Conservation (phyloP, 1,140 invertebrate genomes). For the Onthophagus taurus region DNA sequence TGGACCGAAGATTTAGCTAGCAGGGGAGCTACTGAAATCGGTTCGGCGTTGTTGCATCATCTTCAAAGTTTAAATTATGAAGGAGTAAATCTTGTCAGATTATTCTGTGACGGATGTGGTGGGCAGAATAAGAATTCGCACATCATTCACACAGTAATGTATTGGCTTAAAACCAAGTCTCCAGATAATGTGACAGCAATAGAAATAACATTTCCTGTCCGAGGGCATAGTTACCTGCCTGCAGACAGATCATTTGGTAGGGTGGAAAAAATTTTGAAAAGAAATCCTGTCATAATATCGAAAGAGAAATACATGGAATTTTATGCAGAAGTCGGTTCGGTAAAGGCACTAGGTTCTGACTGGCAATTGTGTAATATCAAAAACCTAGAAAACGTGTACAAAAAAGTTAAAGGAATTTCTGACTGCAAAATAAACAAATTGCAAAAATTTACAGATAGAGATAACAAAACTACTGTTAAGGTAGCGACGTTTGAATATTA, state of each 20-base stretch:
- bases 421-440: slow-evolving; percentile 15
- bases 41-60: slow-evolving; percentile 7
- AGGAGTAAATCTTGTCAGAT: slow-evolving; percentile 12
- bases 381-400: slow-evolving; percentile 17
- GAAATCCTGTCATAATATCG: slow-evolving; percentile 13
- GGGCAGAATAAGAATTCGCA: slow-evolving; percentile 26
- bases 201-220: slow-evolving; percentile 20
- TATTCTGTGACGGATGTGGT: slow-evolving; percentile 26
- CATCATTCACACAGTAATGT: slow-evolving; percentile 4
- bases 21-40: slow-evolving; percentile 7
- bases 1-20: slow-evolving; percentile 9
- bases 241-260: slow-evolving; percentile 26
- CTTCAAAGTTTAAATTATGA: slow-evolving; percentile 2
- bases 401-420: slow-evolving; percentile 18
- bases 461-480: slow-evolving; percentile 16
- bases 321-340: not conserved
- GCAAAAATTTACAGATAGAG: no score
- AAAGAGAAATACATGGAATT: slow-evolving; percentile 14
- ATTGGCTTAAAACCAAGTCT: slow-evolving; percentile 5
- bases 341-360: not conserved
- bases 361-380: slow-evolving; percentile 20
- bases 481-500: slow-evolving; percentile 13
- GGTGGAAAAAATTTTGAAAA: slow-evolving; percentile 24
- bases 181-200: not conserved
- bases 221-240: slow-evolving; percentile 24